Evolutionary conservation across 2,797 vertebrate species (phyloP), one percentile per base, ranked within the genome.

Genomic region (Alcedo quadribrachys): DNA sequence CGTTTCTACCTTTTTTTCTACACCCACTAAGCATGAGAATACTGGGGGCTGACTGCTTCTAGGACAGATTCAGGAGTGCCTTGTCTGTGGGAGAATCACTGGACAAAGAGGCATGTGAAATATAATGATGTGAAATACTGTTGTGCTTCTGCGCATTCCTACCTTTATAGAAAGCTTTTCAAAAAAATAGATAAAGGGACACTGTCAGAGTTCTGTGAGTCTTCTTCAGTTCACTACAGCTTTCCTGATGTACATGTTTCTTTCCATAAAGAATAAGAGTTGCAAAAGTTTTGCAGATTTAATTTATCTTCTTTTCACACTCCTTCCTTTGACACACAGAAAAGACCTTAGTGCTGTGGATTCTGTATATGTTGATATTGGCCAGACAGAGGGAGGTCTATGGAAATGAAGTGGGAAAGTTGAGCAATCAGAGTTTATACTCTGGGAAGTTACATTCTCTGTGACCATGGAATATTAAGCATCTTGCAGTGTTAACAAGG

Each of bases 261-360:
- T 83, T 90, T 90, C 48, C 9, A 5, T 46, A 63, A 46, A 51
- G 15, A 79, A 10, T 48, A 40, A 9, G 18, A 73, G 15, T 51
- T 67, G 28, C 25, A 73, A 8, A 88, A 79, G 15, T 92, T 86
- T 81, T 79, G 7, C 17, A 28, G 17, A 28, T 32, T 45, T 42
- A 35, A 30, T 89, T 88, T 68, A 57, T 80, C 82, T 87, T 84
- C 67, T 61, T 90, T 93, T 84, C 61, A 20, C 30, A 87, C 21
- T 65, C 66, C 32, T 85, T 66, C 32, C 17, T 78, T 78, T 35
- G 43, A 71, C 46, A 11, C 43, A 9, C 68, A 40, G 70, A 83
- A 76, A 67, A 83, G 33, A 80, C 40, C 48, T 81, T 27, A 19
- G 42, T 68, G 15, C 28, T 80, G 32, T 51, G 63, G 45, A 21